Evolutionary conservation across 30 jellyfish, hydroid and myxozoan species (phyloP), one percentile per base, ranked within the genome.

Genomic region (Aurelia sp.): DNA sequence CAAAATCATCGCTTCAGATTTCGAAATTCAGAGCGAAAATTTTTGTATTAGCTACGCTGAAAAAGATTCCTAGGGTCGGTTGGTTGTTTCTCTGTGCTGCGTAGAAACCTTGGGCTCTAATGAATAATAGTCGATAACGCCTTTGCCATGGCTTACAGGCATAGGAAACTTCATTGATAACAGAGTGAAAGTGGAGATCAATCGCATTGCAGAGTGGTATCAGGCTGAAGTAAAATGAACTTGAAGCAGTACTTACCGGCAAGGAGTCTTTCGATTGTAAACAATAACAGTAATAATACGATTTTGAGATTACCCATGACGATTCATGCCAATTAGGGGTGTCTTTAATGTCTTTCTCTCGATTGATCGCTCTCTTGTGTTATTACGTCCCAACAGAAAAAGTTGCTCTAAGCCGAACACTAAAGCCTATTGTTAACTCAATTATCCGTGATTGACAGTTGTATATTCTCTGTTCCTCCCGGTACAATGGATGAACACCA

Each of bases 401-500:
- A 70, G 51, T 27, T 31, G 19, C 66, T 84, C 76, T 72, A 44
- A 60, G 41, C 88, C 48, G 55, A 40, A 69, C 63, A 81, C 71
- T 72, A 73, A 71, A 62, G 82, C 50, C 87, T 71, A 72, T 84
- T 84, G 93, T 84, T 84, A 84, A 84, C 87, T 84, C 93, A 84
- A 84, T 84, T 84, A 84, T 66, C 17, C 31, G 55, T 84, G 93
- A 84, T 73, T 84, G 93, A 84, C 93, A 84, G 78, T 84, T 82
- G 71, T 59, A 66, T 72, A 62, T 68, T 71, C 72, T 60, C 30
- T 73, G 76, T 62, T 17, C 41, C 51, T 62, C 81, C 93, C 93
- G 93, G 66, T 33, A 84, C 61, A 84, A 84, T 58, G 78, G 92
- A 57, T 37, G 73, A 73, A 55, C 87, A 84, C 93, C 93, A 84